A percentile compares a stretch with the other conserved stretches of the same genome.
These are phyloP conservation scores for Gnathonemus longibarbis DNA, from an alignment of 2,113 vertebrate species.

Conservation along the genomic window DNA sequence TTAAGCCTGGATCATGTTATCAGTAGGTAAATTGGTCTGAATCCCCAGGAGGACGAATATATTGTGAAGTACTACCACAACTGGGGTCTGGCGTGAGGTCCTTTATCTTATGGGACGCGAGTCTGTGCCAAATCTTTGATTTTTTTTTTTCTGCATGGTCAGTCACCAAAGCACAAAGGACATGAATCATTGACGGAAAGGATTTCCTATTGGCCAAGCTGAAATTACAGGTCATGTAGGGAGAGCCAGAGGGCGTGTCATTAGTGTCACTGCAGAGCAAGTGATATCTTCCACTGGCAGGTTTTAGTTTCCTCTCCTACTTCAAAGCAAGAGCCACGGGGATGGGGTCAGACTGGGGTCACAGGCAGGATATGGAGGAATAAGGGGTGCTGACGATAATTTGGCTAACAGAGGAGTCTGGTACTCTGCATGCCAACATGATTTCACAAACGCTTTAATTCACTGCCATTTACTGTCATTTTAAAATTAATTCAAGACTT, in stretches of 20 bases:
- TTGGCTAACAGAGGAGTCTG: not conserved
- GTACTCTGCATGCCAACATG: not conserved
- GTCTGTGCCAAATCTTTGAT: not conserved
- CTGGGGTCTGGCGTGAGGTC: not conserved
- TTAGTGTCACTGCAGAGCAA: not conserved
- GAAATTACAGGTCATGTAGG: not conserved
- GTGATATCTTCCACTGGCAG: not conserved
- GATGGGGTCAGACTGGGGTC: not conserved
- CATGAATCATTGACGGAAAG: not conserved
- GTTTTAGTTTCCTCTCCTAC: not conserved
- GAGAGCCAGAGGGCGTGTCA: not conserved
- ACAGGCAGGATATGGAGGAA: not conserved
- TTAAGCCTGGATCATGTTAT: not conserved
- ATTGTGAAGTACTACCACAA: not conserved
- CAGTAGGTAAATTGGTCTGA: not conserved
- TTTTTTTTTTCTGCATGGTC: not conserved
- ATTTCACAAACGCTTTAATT: not conserved
- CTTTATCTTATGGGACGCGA: not conserved
- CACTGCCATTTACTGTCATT: not conserved
- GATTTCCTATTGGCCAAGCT: slow-evolving; percentile 2
- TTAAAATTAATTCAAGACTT: not conserved
- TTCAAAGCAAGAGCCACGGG: not conserved
- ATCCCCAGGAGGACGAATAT: not conserved
- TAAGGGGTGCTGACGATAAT: not conserved
- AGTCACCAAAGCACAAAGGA: not conserved